phyloP scores from a whole-genome alignment of 2,888 invertebrate genomes.

The Hedya salicella region DNA sequence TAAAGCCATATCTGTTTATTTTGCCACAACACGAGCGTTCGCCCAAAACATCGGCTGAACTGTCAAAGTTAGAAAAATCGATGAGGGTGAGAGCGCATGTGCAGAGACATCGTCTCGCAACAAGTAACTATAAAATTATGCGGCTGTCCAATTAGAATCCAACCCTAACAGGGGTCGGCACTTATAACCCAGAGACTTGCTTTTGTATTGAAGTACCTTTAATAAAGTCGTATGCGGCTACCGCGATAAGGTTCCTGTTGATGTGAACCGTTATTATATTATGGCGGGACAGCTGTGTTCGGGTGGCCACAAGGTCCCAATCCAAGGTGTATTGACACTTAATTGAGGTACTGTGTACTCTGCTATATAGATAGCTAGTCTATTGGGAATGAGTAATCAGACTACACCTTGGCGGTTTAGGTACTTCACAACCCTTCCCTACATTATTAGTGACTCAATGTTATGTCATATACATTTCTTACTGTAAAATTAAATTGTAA shows the following conservation, averaged over 20 bases:
- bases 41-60: conserved; percentile 78
- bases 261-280: conserved; percentile 1
- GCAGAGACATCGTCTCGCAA: conserved; percentile 64
- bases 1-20: conserved; percentile 89
- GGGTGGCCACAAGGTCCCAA: conserved; percentile 19
- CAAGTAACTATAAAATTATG: conserved; percentile 57
- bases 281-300: conserved; percentile 37
- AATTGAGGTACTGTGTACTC: conserved; percentile 10
- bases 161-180: neutral
- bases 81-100: conserved; percentile 78
- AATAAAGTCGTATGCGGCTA: neutral
- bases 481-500: too few relatives aligned
- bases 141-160: conserved; percentile 43
- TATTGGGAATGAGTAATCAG: conserved; percentile 28
- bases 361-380: neutral
- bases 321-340: conserved; percentile 38
- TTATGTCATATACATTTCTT: too few relatives aligned
- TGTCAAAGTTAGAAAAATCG: conserved; percentile 83
- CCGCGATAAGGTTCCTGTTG: conserved; percentile 10
- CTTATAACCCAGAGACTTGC: neutral
- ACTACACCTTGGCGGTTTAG: conserved; percentile 3
- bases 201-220: neutral
- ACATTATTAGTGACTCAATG: neutral
- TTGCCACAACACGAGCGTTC: conserved; percentile 72
- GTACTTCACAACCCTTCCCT: neutral